phyloP scores from a whole-genome alignment of 2,797 vertebrate species.

The Oreochromis grahami region DNA sequence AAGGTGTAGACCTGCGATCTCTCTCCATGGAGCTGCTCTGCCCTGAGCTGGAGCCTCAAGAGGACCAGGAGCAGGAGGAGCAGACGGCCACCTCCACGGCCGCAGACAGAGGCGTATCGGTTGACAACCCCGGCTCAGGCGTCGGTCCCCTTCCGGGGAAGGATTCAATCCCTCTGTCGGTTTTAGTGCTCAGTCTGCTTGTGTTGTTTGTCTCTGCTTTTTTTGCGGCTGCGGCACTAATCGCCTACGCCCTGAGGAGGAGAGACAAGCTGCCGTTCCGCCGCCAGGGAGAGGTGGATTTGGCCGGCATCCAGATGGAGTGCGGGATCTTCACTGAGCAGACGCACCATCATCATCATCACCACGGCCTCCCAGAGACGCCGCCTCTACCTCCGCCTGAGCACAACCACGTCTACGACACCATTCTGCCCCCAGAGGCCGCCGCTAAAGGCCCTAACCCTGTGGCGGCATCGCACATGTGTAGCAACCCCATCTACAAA shows the following conservation, averaged over 20 bases:
- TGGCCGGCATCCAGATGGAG: slow-evolving; percentile 91
- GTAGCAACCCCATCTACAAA: slow-evolving; percentile 90
- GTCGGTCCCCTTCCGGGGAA: slow-evolving; percentile 72
- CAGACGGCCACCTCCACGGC: slow-evolving; percentile 47
- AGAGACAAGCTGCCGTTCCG: slow-evolving; percentile 91
- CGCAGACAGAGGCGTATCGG: slow-evolving; percentile 70
- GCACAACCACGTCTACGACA: slow-evolving; percentile 89
- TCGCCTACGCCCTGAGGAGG: slow-evolving; percentile 87
- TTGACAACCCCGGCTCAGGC: slow-evolving; percentile 78
- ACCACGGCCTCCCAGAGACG: slow-evolving; percentile 79
- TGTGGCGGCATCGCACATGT: slow-evolving; percentile 79
- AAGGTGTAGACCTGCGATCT: slow-evolving; percentile 85
- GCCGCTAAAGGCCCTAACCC: slow-evolving; percentile 7
- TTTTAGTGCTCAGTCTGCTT: slow-evolving; percentile 92
- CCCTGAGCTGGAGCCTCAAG: slow-evolving; percentile 81
- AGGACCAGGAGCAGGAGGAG: slow-evolving; percentile 49
- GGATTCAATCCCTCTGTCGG: slow-evolving; percentile 90
- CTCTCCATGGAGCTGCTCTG: slow-evolving; percentile 88
- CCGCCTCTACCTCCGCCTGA: slow-evolving; percentile 72
- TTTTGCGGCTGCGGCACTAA: slow-evolving; percentile 90
- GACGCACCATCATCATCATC: slow-evolving; percentile 69
- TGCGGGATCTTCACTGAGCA: slow-evolving; percentile 89
- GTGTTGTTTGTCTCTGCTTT: slow-evolving; percentile 92
- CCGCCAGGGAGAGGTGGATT: slow-evolving; percentile 87
- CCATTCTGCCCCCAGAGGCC: slow-evolving; percentile 73